Evolutionary conservation across 2,888 invertebrate species (phyloP).

Genomic region (Trissoscelio sp.): DNA sequence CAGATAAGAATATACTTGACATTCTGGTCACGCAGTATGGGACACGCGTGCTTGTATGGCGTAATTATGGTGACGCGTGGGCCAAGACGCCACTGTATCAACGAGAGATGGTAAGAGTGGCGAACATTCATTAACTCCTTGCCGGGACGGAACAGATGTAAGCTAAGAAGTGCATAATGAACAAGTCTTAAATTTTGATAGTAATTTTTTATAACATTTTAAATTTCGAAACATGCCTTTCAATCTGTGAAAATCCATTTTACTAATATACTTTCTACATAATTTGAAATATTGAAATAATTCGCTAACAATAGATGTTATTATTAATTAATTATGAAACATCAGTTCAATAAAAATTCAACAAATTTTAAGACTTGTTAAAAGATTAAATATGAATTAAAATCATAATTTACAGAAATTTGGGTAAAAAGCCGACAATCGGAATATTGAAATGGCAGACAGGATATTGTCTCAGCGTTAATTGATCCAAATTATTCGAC

Average conservation of each 20-base stretch:
- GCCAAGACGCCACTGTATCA: slow-evolving; percentile 79
- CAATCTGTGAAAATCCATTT: too few species aligned
- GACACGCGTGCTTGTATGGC: slow-evolving; percentile 79
- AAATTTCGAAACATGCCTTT: too few species aligned
- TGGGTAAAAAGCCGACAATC: slow-evolving; percentile 61
- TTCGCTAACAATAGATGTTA: too few species aligned
- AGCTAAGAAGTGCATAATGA: slow-evolving; percentile 62
- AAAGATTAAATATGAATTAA: not conserved
- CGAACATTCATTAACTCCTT: slow-evolving; percentile 77
- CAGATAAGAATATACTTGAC: slow-evolving; percentile 56
- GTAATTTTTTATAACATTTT: too few species aligned
- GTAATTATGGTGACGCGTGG: slow-evolving; percentile 81
- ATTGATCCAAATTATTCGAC: slow-evolving; percentile 81
- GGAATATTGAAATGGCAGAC: slow-evolving; percentile 72
- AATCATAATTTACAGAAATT: slow-evolving; percentile 20
- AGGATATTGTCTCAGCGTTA: slow-evolving; percentile 81
- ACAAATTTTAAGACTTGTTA: too few species aligned
- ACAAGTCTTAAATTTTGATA: too few species aligned
- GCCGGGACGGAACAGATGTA: slow-evolving; percentile 57
- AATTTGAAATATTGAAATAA: too few species aligned
- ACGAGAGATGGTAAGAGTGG: slow-evolving; percentile 73
- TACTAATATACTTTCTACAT: too few species aligned
- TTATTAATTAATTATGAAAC: too few species aligned
- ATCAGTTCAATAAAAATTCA: too few species aligned
- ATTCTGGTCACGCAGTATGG: slow-evolving; percentile 79